Base-by-base conservation (phyloP, 2,113 vertebrate species). In the Suricata suricatta region DNA sequence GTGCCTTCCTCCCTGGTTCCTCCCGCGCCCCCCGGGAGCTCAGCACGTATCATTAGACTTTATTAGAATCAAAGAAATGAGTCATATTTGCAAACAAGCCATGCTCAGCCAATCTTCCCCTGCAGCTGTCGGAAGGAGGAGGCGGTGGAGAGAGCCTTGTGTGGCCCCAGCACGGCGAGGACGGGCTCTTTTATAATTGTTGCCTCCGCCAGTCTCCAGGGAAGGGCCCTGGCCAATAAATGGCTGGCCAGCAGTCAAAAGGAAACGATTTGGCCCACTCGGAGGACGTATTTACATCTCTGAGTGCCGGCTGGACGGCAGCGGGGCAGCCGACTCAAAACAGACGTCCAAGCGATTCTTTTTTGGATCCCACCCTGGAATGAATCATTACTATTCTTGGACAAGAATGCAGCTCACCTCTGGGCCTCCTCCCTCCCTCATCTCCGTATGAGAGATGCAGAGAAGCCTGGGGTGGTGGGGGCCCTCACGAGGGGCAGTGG, bases 21-120 rank as follows among this genome's bases (percentile, higher is more conserved):
- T 89, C 68, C 44, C 31, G 60, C 64, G 88, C 71, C 95, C 92
- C 93, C 86, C 27, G 98, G 96, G 98, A 97, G 94, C 96, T 57
- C 50, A 4, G 95, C 97, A 85, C 90, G 88, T 93, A 97, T 97
- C 97, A 96, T 98, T 98, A 98, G 98, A 69, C 95, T 88, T 96
- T 96, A 97, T 98, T 96, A 97, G 95, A 98, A 98, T 98, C 97
- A 98, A 97, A 98, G 97, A 97, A 92, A 80, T 98, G 97, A 98
- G 97, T 98, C 98, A 97, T 94, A 93, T 96, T 98, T 96, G 96
- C 98, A 97, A 97, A 97, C 97, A 96, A 92, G 92, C 92, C 21
- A 31, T 27, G 92, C 93, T 69, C 80, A 57, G 93, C 95, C 96
- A 89, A 85, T 88, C 96, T 95, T 69, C 84, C 95, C 54, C 71